Conservation (phyloP, 1,140 invertebrate species). For the Drosophila lacertosa region DNA sequence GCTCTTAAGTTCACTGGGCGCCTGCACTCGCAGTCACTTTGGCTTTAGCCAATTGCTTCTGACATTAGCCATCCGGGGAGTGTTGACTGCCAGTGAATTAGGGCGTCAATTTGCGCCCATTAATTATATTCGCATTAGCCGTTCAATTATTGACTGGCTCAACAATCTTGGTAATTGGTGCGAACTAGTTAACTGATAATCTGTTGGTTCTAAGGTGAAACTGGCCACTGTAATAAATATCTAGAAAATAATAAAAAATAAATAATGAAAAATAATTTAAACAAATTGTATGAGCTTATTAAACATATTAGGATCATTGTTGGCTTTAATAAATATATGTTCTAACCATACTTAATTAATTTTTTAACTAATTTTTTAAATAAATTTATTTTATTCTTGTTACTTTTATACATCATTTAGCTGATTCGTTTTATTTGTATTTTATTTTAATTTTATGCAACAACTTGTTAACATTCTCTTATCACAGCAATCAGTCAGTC, state of each 20-base stretch:
- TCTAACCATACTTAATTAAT: too few species aligned
- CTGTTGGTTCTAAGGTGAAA: conserved; percentile 22
- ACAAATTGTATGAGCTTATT: too few species aligned
- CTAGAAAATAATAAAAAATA: too few species aligned
- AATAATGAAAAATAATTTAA: too few species aligned
- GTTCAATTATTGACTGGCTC: conserved; percentile 18
- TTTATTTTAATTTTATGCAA: neutral
- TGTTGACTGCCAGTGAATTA: conserved; percentile 44
- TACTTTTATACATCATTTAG: too few species aligned
- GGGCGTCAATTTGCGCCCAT: conserved; percentile 62
- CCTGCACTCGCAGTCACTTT: conserved; percentile 35
- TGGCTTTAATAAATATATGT: too few species aligned
- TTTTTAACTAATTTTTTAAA: too few species aligned
- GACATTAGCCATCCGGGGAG: conserved; percentile 67
- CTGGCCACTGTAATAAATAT: too few species aligned
- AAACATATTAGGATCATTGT: too few species aligned
- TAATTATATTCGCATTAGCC: conserved; percentile 74
- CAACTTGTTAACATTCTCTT: neutral
- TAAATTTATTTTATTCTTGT: too few species aligned
- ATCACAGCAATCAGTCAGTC: neutral
- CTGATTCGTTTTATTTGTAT: too few species aligned
- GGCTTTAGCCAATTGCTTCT: conserved; percentile 29
- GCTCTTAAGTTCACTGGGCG: conserved; percentile 45
- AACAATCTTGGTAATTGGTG: conserved; percentile 14
- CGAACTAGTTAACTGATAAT: conserved; percentile 11